Evolutionary conservation across 2,113 vertebrate species (phyloP).

Genomic region (Drymodes brunneopygia): DNA sequence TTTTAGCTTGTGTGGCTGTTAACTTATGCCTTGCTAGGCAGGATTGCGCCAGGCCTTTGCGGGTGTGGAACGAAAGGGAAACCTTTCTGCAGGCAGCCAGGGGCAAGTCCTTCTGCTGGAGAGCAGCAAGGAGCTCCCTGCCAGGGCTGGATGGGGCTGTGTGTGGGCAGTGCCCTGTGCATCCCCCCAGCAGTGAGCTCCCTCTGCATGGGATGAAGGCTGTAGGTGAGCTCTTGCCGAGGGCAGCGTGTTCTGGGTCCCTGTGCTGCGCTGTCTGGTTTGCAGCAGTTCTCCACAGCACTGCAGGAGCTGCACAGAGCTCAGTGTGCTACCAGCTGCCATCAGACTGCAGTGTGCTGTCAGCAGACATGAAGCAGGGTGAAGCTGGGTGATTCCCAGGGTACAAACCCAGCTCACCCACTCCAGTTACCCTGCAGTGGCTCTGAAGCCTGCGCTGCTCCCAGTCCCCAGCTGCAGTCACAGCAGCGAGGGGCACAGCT

Average conservation of each 20-base stretch:
- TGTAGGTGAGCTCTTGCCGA: neutral
- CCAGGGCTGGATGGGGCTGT: neutral
- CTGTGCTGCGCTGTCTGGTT: accelerated
- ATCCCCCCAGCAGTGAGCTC: neutral
- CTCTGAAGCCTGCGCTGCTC: neutral
- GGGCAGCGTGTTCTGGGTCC: neutral
- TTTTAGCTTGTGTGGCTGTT: neutral
- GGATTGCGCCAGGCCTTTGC: neutral
- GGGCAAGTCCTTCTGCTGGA: neutral
- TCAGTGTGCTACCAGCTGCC: neutral
- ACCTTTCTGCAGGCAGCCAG: neutral
- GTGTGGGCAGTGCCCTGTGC: accelerated
- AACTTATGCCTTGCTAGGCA: neutral
- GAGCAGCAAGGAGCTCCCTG: neutral
- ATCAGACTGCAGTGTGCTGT: neutral
- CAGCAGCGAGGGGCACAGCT: neutral
- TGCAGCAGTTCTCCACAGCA: neutral
- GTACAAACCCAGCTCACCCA: neutral
- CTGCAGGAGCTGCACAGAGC: neutral
- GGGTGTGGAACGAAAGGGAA: neutral
- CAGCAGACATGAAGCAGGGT: neutral
- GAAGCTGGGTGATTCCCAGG: neutral
- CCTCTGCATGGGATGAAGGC: accelerated
- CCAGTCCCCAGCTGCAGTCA: neutral
- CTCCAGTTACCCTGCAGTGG: neutral